phyloP scores from a whole-genome alignment of 1,140 invertebrate genomes.

The Littorina saxatilis region DNA sequence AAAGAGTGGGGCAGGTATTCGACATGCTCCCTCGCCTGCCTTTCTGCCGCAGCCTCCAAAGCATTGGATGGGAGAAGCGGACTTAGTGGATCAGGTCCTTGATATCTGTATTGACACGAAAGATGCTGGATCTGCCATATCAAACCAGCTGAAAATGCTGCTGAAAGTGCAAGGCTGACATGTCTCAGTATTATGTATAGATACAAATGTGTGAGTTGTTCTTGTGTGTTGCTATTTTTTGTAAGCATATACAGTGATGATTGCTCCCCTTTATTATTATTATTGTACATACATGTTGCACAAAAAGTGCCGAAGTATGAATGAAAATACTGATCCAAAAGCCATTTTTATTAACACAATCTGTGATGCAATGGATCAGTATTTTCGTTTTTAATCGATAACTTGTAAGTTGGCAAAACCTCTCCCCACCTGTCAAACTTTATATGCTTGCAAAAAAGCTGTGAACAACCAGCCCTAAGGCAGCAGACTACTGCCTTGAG shows the following conservation, averaged over 20 bases:
- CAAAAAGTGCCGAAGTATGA: too few relatives aligned
- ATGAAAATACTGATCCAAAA: too few relatives aligned
- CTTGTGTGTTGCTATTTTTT: too few relatives aligned
- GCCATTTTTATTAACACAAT: too few relatives aligned
- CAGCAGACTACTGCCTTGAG: conserved; percentile 21
- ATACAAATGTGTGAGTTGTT: too few relatives aligned
- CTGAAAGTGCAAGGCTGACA: conserved; percentile 75
- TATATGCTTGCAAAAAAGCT: neutral
- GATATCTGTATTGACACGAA: neutral
- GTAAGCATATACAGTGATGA: too few relatives aligned
- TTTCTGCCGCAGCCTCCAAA: conserved; percentile 80
- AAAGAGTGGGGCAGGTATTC: conserved; percentile 74
- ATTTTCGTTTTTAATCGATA: too few relatives aligned
- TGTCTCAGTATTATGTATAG: neutral
- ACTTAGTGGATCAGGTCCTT: conserved; percentile 32
- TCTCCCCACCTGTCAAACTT: neutral
- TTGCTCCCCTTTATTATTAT: too few relatives aligned
- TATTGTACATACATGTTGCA: too few relatives aligned
- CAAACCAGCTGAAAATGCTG: conserved; percentile 79
- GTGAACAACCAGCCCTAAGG: neutral
- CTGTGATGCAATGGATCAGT: too few relatives aligned
- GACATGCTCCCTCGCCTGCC: conserved; percentile 80
- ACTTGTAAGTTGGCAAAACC: too few relatives aligned
- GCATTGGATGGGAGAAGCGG: conserved; percentile 78
- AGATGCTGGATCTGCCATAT: conserved; percentile 62